phyloP scores from a whole-genome alignment of 2,888 invertebrate species.

The Epirrhoe alternata region DNA sequence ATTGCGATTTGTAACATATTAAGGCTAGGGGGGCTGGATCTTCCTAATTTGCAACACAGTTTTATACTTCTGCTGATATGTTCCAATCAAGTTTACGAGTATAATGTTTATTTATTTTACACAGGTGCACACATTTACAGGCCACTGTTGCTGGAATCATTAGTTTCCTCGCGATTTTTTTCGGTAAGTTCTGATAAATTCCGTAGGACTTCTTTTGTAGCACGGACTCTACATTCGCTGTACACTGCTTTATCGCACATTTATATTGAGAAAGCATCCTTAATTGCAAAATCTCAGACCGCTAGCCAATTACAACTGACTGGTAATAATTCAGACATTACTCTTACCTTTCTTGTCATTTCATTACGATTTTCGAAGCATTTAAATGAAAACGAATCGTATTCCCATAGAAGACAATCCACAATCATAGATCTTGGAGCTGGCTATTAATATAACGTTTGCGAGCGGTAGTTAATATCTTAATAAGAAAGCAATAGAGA shows the following conservation, averaged over 20 bases:
- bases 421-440: conserved; percentile 30
- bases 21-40: no score
- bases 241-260: background rate
- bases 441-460: conserved; percentile 70
- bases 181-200: no score
- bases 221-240: background rate
- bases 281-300: background rate
- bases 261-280: background rate
- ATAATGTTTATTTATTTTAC: no score
- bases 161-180: no score
- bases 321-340: conserved; percentile 4
- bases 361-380: background rate
- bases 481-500: conserved; percentile 78
- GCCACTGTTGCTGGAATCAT: no score
- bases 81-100: no score
- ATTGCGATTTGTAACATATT: no score
- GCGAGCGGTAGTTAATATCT: conserved; percentile 78
- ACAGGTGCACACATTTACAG: no score
- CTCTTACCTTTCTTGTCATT: background rate
- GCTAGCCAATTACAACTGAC: background rate
- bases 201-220: no score
- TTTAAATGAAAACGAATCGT: conserved; percentile 25
- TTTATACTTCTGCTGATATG: no score
- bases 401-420: conserved; percentile 27
- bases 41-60: no score